Conservation (phyloP, 2,797 vertebrate genomes). For the Danio jaintianensis region DNA sequence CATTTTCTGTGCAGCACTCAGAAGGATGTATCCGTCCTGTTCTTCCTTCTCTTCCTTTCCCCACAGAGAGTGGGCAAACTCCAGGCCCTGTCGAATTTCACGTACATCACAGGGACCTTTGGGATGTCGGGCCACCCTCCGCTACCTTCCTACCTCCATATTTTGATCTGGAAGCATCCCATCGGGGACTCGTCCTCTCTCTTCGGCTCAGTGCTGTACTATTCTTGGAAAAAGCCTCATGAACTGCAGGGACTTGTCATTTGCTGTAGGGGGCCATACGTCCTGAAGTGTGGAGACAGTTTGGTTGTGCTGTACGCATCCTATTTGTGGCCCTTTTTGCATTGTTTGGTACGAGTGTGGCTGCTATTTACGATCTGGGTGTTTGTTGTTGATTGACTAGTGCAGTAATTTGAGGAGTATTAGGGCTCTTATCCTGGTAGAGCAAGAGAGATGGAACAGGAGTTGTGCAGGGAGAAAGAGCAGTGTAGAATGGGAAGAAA, state of each 20-base stretch:
- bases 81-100: conserved; percentile 43
- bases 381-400: conserved; percentile 37
- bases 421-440: conserved; percentile 4
- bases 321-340: conserved; percentile 6
- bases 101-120: conserved; percentile 41
- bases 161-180: conserved; percentile 43
- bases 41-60: conserved; percentile 22
- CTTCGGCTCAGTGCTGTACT: conserved; percentile 10
- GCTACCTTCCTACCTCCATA: conserved; percentile 33
- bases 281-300: conserved; percentile 33
- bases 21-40: not conserved
- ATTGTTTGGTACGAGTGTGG: conserved; percentile 12
- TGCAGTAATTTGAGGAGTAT: conserved; percentile 36
- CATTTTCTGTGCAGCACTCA: conserved; percentile 19
- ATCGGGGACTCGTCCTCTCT: conserved; percentile 7
- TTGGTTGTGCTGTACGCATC: conserved; percentile 26
- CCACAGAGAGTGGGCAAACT: conserved; percentile 32
- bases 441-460: conserved; percentile 3
- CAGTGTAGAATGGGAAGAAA: not conserved
- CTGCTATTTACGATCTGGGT: conserved; percentile 26
- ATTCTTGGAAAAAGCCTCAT: conserved; percentile 46
- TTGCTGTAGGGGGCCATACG: conserved; percentile 40
- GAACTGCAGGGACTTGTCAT: conserved; percentile 52
- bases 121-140: conserved; percentile 39
- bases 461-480: not conserved